Conservation (phyloP, 2,113 vertebrate genomes). For the Clarias batrachus region DNA sequence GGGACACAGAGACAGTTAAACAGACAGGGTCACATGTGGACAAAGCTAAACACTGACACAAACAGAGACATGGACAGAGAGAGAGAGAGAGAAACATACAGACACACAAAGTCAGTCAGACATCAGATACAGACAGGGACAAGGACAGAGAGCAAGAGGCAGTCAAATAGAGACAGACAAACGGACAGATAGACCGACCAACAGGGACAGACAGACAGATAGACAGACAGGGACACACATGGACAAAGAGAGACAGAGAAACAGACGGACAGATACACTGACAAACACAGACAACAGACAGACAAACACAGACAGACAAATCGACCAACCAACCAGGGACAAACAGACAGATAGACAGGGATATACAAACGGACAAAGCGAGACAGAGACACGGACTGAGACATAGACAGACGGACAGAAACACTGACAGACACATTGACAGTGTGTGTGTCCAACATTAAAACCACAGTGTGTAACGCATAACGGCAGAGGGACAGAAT, state of each 20-base stretch:
- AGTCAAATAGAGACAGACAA: neutral
- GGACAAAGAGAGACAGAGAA: neutral
- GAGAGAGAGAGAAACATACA: neutral
- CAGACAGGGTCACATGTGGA: neutral
- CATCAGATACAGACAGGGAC: constrained; percentile 31
- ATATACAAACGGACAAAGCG: neutral
- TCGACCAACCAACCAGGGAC: too few species aligned
- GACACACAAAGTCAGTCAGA: constrained; percentile 41
- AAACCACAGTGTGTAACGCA: neutral
- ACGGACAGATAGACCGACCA: neutral
- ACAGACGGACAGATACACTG: too few species aligned
- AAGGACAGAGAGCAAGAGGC: constrained; percentile 28
- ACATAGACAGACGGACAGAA: neutral
- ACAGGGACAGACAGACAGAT: constrained; percentile 41
- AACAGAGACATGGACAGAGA: neutral
- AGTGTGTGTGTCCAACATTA: neutral
- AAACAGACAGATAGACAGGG: neutral
- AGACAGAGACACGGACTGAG: neutral
- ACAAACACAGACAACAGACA: neutral
- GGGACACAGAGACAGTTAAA: neutral
- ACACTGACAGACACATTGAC: neutral
- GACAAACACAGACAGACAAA: neutral
- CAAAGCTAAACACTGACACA: neutral
- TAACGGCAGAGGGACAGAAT: constrained; percentile 16
- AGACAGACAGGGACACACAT: constrained; percentile 15